A percentile compares a stretch with the other conserved stretches of the same genome.
Conservation (phyloP, 2,888 invertebrate genomes). For the Nebria salina region DNA sequence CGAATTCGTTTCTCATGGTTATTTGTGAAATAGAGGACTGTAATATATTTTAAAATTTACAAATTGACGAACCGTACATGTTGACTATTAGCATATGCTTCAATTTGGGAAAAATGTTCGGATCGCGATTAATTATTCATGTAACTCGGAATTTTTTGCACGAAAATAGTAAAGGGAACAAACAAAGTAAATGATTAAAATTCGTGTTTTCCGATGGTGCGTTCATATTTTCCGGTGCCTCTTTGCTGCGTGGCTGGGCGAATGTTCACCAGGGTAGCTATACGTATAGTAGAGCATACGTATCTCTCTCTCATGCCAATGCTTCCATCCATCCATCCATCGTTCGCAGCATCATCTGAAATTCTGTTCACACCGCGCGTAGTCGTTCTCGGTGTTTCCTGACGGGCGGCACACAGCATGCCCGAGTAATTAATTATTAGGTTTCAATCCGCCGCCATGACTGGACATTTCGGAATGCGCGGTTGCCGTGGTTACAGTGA, state of each 20-base stretch:
- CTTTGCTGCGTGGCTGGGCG: background rate
- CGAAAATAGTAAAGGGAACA: background rate
- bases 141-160: background rate
- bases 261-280: background rate
- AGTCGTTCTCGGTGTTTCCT: conserved; percentile 4
- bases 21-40: background rate
- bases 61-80: background rate
- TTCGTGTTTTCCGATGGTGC: background rate
- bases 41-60: background rate
- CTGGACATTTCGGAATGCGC: conserved; percentile 51
- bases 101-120: background rate
- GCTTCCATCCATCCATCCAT: background rate
- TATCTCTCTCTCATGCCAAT: background rate
- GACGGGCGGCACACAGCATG: conserved; percentile 18
- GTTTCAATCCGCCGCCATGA: conserved; percentile 61
- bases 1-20: no score
- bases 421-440: conserved; percentile 61
- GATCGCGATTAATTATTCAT: background rate
- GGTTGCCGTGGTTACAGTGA: conserved; percentile 59
- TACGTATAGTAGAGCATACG: no score
- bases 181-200: background rate
- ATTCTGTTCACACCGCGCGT: conserved; percentile 6
- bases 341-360: conserved; percentile 2
- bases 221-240: background rate
- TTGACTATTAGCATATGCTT: background rate